A percentile compares a stretch with the other conserved stretches of the same genome.
Conservation (phyloP, 2,888 invertebrate species). For the Salticus scenicus region DNA sequence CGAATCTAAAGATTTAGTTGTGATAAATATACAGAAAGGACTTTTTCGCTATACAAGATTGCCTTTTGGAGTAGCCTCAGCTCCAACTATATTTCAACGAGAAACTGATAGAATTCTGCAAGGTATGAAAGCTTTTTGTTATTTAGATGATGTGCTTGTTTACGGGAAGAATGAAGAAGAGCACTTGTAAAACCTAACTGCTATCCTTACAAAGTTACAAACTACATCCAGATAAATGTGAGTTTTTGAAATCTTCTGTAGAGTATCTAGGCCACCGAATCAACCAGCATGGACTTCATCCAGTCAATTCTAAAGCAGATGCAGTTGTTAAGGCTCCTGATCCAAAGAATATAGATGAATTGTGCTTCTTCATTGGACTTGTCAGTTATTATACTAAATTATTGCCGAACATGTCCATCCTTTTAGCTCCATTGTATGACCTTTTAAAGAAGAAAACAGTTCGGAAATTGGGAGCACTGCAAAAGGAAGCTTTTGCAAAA, state of each 20-base stretch:
- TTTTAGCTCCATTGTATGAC: conserved; percentile 72
- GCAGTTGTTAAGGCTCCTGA: conserved; percentile 72
- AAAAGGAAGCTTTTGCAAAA: conserved; percentile 69
- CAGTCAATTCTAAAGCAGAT: conserved; percentile 71
- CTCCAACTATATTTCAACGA: conserved; percentile 36
- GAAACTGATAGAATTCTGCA: conserved; percentile 16
- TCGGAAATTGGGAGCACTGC: conserved; percentile 70
- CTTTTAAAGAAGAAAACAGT: conserved; percentile 68
- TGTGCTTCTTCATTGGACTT: conserved; percentile 73
- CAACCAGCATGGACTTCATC: conserved; percentile 71
- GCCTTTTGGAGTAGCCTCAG: too few relatives aligned
- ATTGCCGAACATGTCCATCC: conserved; percentile 71
- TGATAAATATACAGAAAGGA: conserved; percentile 16
- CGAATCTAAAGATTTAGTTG: not conserved
- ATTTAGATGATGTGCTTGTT: conserved; percentile 13
- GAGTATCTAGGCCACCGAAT: conserved; percentile 67
- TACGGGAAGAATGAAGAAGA: not conserved
- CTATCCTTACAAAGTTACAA: not conserved
- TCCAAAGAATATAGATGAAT: conserved; percentile 72
- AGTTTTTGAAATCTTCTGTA: conserved; percentile 30
- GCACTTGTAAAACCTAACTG: conserved; percentile 13
- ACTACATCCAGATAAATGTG: conserved; percentile 70
- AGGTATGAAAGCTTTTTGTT: not conserved
- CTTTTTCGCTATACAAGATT: not conserved
- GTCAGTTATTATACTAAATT: conserved; percentile 73